Evolutionary conservation across 2,888 invertebrate species (phyloP).

Genomic region (Watsonalla binaria): DNA sequence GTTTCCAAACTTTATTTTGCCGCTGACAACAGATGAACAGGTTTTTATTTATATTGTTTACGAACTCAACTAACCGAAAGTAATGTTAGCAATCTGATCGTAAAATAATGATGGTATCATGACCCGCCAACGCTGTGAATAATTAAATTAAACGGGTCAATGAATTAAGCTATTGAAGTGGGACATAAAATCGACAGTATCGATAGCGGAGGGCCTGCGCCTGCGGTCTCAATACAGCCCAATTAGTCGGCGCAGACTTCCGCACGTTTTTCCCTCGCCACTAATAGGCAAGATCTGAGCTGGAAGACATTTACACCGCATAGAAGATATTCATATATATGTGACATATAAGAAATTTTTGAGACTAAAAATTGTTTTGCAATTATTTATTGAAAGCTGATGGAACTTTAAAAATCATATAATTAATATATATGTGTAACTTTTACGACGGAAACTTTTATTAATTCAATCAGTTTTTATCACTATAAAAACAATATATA

Average conservation of each 20-base stretch:
- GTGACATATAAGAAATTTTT: too few relatives aligned
- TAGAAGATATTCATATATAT: neutral
- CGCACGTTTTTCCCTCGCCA: slow-evolving; percentile 70
- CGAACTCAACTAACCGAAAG: too few relatives aligned
- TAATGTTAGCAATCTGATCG: neutral
- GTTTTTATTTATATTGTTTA: too few relatives aligned
- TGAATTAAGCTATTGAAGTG: slow-evolving; percentile 25
- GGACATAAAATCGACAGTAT: slow-evolving; percentile 38
- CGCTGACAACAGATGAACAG: too few relatives aligned
- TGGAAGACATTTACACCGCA: slow-evolving; percentile 42
- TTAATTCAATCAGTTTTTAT: too few relatives aligned
- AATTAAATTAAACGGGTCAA: slow-evolving; percentile 23
- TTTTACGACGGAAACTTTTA: too few relatives aligned
- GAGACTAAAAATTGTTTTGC: too few relatives aligned
- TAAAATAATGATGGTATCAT: neutral
- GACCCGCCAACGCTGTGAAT: neutral
- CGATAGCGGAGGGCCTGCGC: slow-evolving; percentile 35
- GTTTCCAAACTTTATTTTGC: too few relatives aligned
- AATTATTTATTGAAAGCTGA: too few relatives aligned
- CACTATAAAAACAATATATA: too few relatives aligned
- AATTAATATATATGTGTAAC: too few relatives aligned
- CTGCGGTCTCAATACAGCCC: slow-evolving; percentile 66
- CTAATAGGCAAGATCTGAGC: slow-evolving; percentile 65
- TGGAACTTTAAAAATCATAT: too few relatives aligned
- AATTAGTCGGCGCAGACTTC: slow-evolving; percentile 69